Evolutionary conservation across 2,888 invertebrate genomes (phyloP).

Genomic region (Osedax fenrisi): DNA sequence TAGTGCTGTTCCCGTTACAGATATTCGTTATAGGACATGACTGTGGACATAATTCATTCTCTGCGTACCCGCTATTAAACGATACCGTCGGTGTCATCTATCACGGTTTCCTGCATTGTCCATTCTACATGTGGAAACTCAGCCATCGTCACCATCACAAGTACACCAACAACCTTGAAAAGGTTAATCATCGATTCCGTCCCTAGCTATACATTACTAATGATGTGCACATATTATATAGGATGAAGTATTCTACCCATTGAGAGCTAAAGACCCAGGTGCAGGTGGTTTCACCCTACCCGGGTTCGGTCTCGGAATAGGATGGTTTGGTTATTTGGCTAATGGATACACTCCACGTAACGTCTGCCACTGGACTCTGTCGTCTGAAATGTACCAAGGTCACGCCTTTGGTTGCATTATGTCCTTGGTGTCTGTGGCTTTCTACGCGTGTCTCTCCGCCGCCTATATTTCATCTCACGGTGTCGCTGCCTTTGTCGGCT

Average conservation of each 20-base stretch:
- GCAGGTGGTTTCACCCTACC: slow-evolving; percentile 23
- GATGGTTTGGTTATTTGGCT: slow-evolving; percentile 43
- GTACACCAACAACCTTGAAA: slow-evolving; percentile 45
- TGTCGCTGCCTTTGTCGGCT: slow-evolving; percentile 37
- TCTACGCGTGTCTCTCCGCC: slow-evolving; percentile 37
- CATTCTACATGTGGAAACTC: slow-evolving; percentile 46
- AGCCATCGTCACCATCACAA: slow-evolving; percentile 45
- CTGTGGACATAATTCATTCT: slow-evolving; percentile 45
- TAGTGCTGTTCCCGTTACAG: too few species aligned
- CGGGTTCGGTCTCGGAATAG: slow-evolving; percentile 38
- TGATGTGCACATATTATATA: too few species aligned
- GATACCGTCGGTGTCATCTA: slow-evolving; percentile 41
- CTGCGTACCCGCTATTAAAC: slow-evolving; percentile 39
- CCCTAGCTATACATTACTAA: too few species aligned
- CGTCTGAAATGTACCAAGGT: slow-evolving; percentile 37
- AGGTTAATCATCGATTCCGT: too few species aligned
- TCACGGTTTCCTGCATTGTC: slow-evolving; percentile 42
- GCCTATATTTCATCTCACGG: slow-evolving; percentile 37
- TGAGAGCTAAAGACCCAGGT: slow-evolving; percentile 33
- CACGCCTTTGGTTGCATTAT: slow-evolving; percentile 34
- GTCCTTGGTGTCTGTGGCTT: slow-evolving; percentile 36
- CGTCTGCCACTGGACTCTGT: slow-evolving; percentile 40
- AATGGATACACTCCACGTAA: slow-evolving; percentile 42
- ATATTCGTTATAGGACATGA: slow-evolving; percentile 43
- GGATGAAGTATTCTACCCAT: slow-evolving; percentile 41